Evolutionary conservation across 1,140 invertebrate genomes (phyloP), one percentile per base, ranked within the genome.

Genomic region (Harpegnathos saltator): DNA sequence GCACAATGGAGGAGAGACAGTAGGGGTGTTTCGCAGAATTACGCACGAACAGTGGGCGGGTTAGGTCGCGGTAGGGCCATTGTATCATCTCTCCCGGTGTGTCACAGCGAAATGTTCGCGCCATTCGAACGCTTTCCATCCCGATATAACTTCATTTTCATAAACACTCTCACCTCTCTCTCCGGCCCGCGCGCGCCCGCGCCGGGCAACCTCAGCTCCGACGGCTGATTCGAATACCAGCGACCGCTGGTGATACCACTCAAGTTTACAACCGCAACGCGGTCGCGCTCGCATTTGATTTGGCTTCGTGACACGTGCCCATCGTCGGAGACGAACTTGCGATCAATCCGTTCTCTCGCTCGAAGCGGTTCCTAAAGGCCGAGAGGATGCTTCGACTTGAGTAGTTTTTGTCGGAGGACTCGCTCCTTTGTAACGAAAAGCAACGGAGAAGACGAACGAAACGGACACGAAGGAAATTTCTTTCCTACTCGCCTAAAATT

Each of bases 11-110:
- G 73, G 66, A 80, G 73, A 84, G 61, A 58, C 50, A 59, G 62
- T 54, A 63, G 81, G 81, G 73, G 68, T 73, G 80, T 86, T 80
- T 83, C 81, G 68, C 38, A 80, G 73, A 87, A 87, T 87, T 87
- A 87, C 82, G 68, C 59, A 83, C 66, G 78, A 75, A 83, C 62
- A 83, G 61, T 56, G 68, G 80, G 78, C 80, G 72, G 59, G 66
- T 87, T 87, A 83, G 52, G 59, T 68, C 33, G 84, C 52, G 5
- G 38, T 11, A 22, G 24, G 14, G 50, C 77, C 38, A 86, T 87
- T 87, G 80, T 78, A 83, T 62, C 66, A 72, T 61, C 72, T 75
- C 26, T 75, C 33, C 44, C 48, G 17, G 33, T 44, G 33, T 44
- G 38, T 78, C 83, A 73, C 72, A 65, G 33, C 68, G 24, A 17